A percentile compares a stretch with the other conserved stretches of the same genome.
Conservation (phyloP, 2,888 invertebrate species). For the Amphiduros pacificus region DNA sequence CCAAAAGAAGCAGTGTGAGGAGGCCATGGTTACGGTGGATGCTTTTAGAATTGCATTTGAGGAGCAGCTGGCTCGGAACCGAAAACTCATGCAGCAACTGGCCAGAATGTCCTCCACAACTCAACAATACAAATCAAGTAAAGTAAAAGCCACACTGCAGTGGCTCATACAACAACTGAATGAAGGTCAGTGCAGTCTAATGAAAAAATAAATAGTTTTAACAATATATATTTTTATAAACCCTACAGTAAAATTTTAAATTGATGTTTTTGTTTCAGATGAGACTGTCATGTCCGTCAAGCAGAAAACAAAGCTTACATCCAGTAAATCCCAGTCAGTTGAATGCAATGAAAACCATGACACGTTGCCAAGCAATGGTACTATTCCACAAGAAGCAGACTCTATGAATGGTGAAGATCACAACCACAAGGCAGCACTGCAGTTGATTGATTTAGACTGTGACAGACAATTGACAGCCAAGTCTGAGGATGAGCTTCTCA, state of each 20-base stretch:
- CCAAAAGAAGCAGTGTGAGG: conserved; percentile 40
- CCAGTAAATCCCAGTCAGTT: no score
- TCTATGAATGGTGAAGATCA: background rate
- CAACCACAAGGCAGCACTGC: background rate
- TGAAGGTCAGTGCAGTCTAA: conserved; percentile 33
- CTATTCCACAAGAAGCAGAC: background rate
- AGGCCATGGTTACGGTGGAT: conserved; percentile 47
- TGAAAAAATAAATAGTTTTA: background rate
- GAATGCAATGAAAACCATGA: background rate
- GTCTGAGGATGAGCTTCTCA: conserved; percentile 15
- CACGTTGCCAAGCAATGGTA: background rate
- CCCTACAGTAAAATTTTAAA: background rate
- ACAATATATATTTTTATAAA: background rate
- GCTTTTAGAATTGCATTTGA: conserved; percentile 55
- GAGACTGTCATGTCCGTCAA: no score
- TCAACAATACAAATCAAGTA: conserved; percentile 17
- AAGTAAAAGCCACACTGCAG: conserved; percentile 43
- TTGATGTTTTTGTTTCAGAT: background rate
- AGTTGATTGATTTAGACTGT: background rate
- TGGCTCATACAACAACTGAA: conserved; percentile 43
- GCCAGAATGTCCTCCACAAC: conserved; percentile 24
- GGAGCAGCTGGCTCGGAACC: conserved; percentile 49
- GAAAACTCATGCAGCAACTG: conserved; percentile 41
- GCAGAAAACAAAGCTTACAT: no score
- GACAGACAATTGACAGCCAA: background rate